Evolutionary conservation across 2,888 invertebrate genomes (phyloP).

Genomic region (Limnephilus lunatus): DNA sequence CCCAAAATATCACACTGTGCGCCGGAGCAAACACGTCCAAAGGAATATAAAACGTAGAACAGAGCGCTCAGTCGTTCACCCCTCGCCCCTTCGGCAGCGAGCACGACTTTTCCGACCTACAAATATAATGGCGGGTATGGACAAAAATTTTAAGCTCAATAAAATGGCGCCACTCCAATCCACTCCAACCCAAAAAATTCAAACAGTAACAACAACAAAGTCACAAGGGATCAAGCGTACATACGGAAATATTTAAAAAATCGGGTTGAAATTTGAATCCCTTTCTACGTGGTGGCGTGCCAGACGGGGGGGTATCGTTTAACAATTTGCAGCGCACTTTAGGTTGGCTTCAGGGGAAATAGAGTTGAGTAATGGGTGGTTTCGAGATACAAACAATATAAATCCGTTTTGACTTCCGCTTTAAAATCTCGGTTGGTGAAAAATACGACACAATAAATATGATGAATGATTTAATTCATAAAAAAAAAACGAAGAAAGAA

Average conservation of each 20-base stretch:
- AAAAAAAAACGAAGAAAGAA: background rate
- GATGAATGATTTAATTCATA: background rate
- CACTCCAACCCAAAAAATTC: background rate
- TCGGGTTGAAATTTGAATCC: background rate
- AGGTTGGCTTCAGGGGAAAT: conserved; percentile 20
- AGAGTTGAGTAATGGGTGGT: background rate
- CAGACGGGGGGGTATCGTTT: background rate
- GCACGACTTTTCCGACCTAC: conserved; percentile 29
- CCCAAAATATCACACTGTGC: no score
- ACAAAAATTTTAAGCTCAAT: conserved; percentile 38
- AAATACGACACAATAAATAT: background rate
- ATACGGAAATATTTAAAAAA: background rate
- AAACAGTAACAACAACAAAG: background rate
- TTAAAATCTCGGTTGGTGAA: background rate
- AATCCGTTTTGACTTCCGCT: conserved; percentile 26
- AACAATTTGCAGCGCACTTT: background rate
- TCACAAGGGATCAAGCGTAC: background rate
- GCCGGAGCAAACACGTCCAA: background rate
- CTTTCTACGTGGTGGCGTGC: background rate
- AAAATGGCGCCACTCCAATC: conserved; percentile 33
- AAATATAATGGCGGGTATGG: conserved; percentile 11
- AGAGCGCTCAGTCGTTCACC: background rate
- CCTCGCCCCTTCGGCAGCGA: background rate
- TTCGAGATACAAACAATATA: conserved; percentile 2
- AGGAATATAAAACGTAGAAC: background rate